A percentile compares a stretch with the other conserved stretches of the same genome.
phyloP scores from a whole-genome alignment of 2,113 vertebrate genomes.

The Cyanoramphus novaezelandiae region DNA sequence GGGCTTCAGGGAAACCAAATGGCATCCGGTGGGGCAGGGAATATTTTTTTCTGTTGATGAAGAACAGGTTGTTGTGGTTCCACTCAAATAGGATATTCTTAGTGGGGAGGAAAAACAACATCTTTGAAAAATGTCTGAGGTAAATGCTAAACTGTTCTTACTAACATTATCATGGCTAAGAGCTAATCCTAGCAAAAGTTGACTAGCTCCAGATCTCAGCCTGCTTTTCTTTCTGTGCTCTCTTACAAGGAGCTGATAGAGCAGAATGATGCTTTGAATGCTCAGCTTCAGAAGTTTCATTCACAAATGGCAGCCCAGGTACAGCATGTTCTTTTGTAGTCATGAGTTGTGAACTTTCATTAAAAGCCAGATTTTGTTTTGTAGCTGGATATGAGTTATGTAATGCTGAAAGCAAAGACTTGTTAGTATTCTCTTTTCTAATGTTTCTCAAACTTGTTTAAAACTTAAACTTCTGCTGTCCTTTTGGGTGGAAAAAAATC shows the following conservation, averaged over 20 bases:
- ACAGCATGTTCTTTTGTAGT: constrained; percentile 50
- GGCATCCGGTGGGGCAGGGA: neutral
- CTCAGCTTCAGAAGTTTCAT: constrained; percentile 89
- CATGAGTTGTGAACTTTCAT: neutral
- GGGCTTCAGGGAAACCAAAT: neutral
- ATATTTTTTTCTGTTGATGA: neutral
- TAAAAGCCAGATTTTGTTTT: neutral
- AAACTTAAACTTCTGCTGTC: neutral
- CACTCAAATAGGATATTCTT: neutral
- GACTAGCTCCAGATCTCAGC: constrained; percentile 28
- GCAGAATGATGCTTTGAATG: constrained; percentile 89
- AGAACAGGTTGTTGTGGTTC: neutral
- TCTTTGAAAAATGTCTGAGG: neutral
- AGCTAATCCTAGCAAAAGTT: constrained; percentile 10
- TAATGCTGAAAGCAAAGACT: neutral
- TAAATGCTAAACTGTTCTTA: constrained; percentile 25
- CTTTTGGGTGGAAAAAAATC: neutral
- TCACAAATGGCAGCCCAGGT: constrained; percentile 92
- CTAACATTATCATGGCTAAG: constrained; percentile 27
- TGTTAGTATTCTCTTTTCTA: neutral
- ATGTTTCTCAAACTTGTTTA: neutral
- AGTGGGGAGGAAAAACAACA: neutral
- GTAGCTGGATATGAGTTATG: neutral
- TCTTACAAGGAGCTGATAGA: constrained; percentile 88
- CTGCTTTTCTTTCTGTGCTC: constrained; percentile 59